A percentile compares a stretch with the other conserved stretches of the same genome.
Conservation (phyloP, 2,797 vertebrate genomes). For the Coranthus polyacanthus region DNA sequence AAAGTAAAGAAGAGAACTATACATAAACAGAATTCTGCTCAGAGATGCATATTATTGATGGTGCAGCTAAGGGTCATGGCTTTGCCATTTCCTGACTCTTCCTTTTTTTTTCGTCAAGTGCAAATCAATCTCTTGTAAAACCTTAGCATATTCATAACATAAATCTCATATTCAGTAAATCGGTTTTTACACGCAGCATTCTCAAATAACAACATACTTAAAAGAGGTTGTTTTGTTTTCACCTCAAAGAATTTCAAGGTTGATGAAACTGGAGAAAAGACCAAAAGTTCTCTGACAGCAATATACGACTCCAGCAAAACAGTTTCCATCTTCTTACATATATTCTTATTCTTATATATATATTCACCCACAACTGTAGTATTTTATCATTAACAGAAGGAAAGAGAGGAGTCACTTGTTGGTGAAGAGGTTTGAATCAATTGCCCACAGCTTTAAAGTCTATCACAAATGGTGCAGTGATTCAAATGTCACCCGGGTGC, state of each 20-base stretch:
- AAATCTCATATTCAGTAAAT: constrained; percentile 5
- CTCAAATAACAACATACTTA: too few species aligned
- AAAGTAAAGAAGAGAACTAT: constrained; percentile 22
- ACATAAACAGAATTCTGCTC: constrained; percentile 40
- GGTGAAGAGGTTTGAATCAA: constrained; percentile 3
- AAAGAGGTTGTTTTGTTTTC: constrained; percentile 28
- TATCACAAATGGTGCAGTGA: not conserved
- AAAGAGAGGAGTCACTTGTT: not conserved
- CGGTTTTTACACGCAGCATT: too few species aligned
- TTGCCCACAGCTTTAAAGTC: not conserved
- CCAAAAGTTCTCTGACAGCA: too few species aligned
- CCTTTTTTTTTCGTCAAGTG: constrained; percentile 8
- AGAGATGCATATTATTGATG: constrained; percentile 15
- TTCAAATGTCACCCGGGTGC: constrained; percentile 3
- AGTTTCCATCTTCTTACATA: too few species aligned
- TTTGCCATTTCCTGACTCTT: constrained; percentile 18
- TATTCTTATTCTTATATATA: too few species aligned
- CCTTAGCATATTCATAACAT: constrained; percentile 21
- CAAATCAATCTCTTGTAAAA: constrained; percentile 1
- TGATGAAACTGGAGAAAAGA: constrained; percentile 23
- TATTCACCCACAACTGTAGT: not conserved
- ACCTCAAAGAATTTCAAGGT: constrained; percentile 34
- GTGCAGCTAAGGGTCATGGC: constrained; percentile 23
- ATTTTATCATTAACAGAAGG: not conserved
- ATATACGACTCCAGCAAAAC: too few species aligned